Evolutionary conservation across 2,113 vertebrate species (phyloP).

Genomic region (Grammomys dolichurus): DNA sequence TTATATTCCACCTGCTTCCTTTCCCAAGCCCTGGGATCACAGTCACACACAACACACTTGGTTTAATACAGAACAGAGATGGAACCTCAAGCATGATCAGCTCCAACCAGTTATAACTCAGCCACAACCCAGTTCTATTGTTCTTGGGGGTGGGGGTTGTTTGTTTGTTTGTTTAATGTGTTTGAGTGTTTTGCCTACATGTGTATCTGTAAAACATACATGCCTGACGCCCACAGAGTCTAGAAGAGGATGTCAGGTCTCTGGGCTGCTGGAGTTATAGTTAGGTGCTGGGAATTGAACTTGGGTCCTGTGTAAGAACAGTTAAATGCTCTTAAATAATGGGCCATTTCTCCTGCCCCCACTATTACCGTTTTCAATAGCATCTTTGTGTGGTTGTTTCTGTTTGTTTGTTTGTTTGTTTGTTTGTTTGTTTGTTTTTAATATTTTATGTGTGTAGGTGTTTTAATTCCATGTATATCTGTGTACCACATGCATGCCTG

Average conservation of each 20-base stretch:
- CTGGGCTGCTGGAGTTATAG: not conserved
- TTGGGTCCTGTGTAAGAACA: not conserved
- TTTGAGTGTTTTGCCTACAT: not conserved
- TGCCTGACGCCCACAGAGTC: not conserved
- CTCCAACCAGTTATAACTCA: not conserved
- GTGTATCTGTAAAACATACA: not conserved
- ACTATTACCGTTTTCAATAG: constrained; percentile 5
- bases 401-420: not conserved
- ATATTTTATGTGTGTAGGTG: not conserved
- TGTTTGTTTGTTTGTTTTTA: not conserved
- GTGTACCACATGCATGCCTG: not conserved
- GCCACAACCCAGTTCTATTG: not conserved
- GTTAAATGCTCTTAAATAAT: not conserved
- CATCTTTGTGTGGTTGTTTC: not conserved
- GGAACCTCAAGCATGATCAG: not conserved
- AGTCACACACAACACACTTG: not conserved
- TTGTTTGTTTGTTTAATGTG: not conserved
- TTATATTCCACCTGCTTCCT: not conserved
- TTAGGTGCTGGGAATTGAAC: not conserved
- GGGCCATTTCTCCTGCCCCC: not conserved
- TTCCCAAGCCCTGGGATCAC: not conserved
- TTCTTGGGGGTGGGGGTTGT: not conserved
- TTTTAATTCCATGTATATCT: not conserved
- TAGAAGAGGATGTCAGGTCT: not conserved
- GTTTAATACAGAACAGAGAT: not conserved